Conservation (phyloP, 2,113 vertebrate genomes). For the Phalacrocorax carbo region DNA sequence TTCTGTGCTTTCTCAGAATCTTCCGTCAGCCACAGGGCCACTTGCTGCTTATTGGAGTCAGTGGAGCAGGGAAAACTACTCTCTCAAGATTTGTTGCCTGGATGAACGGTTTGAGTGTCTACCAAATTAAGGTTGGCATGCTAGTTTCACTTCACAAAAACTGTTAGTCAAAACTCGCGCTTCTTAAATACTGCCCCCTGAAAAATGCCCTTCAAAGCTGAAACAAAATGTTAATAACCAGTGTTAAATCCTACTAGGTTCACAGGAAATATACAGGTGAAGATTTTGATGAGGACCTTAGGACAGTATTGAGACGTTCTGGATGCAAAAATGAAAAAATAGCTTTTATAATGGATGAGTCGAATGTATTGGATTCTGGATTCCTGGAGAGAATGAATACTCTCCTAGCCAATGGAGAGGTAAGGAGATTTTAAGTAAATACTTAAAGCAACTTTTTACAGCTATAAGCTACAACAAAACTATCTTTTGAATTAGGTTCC, state of each 20-base stretch:
- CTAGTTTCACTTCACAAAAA: not conserved
- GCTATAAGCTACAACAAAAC: not conserved
- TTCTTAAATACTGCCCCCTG: not conserved
- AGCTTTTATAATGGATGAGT: slow-evolving; percentile 99
- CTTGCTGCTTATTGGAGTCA: slow-evolving; percentile 95
- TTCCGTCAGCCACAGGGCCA: slow-evolving; percentile 98
- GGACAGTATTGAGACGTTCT: slow-evolving; percentile 93
- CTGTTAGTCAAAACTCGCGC: not conserved
- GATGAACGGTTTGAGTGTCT: slow-evolving; percentile 98
- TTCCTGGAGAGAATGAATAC: slow-evolving; percentile 99
- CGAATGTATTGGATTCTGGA: slow-evolving; percentile 95
- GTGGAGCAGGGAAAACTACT: slow-evolving; percentile 96
- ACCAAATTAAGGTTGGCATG: slow-evolving; percentile 93
- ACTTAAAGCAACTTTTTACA: not conserved
- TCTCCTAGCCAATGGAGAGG: slow-evolving; percentile 96
- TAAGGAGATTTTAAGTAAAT: slow-evolving; percentile 17
- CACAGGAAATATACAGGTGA: slow-evolving; percentile 97
- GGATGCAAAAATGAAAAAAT: slow-evolving; percentile 99
- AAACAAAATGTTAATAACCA: not conserved
- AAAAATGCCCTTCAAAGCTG: not conserved
- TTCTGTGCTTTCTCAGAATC: slow-evolving; percentile 76
- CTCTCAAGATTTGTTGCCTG: slow-evolving; percentile 97
- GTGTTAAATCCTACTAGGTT: slow-evolving; percentile 75
- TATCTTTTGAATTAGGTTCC: slow-evolving; percentile 82
- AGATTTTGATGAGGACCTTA: slow-evolving; percentile 96